Evolutionary conservation across 2,888 invertebrate species (phyloP).

Genomic region (Calliopum simillimum): DNA sequence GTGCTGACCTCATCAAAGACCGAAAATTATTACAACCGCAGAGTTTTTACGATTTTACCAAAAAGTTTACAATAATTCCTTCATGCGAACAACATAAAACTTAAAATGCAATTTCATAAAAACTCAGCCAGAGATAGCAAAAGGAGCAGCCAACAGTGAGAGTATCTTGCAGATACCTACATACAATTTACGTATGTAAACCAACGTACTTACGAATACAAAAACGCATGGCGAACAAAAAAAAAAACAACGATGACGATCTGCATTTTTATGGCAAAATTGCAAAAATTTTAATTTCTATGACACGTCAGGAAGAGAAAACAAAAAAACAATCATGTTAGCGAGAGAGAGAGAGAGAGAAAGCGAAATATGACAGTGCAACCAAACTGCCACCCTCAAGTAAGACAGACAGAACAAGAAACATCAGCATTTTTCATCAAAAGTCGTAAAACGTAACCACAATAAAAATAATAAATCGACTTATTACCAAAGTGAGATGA

Average conservation of each 20-base stretch:
- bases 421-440: conserved; percentile 41
- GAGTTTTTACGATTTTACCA: conserved; percentile 33
- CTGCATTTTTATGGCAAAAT: conserved; percentile 15
- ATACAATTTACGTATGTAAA: too few species aligned
- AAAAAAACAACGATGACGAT: conserved; percentile 1
- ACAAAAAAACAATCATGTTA: too few species aligned
- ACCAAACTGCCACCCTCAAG: not conserved
- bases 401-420: too few species aligned
- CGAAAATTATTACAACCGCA: conserved; percentile 17
- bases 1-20: conserved; percentile 21
- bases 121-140: not conserved
- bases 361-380: not conserved
- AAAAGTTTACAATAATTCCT: conserved; percentile 35
- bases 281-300: conserved; percentile 12
- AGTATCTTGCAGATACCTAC: conserved; percentile 19
- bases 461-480: conserved; percentile 53
- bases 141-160: not conserved
- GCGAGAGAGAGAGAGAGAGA: not conserved
- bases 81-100: conserved; percentile 32
- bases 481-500: conserved; percentile 42
- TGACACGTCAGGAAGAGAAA: not conserved
- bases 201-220: not conserved
- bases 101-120: conserved; percentile 31
- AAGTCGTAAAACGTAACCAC: conserved; percentile 52
- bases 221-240: not conserved